Base-by-base conservation (phyloP, 1,140 invertebrate genomes). In the Drosophila auraria region DNA sequence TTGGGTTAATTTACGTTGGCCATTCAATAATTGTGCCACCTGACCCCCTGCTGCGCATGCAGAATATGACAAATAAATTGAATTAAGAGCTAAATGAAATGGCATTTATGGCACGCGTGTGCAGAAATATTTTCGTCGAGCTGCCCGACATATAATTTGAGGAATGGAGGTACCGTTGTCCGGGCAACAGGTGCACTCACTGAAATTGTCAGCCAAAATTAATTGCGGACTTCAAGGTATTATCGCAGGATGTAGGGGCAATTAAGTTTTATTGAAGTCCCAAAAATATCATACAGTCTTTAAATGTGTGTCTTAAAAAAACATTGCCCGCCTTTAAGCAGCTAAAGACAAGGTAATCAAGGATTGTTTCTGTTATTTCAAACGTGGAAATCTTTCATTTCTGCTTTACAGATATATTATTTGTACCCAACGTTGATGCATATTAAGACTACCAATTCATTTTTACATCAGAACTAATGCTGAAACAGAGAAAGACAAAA, bases 11-110 rank as follows among this genome's bases (percentile, higher is more conserved):
- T 87, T 87, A 83, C 83, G 76, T 70, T 36, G 49, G 44, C 27
- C 49, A 30, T 68, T 82, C 62, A 60, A 79, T 79, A 61, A 58
- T 44, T 69, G 74, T 42, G 44, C n/a, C 38, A 15, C 42, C 20
- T 9, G 23, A 15, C 7, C 40, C 40, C 17, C 11, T 12, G 25
- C 7, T 27, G n/a, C 14, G 38, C 33, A 25, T 36, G 27, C 53
- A 33, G 40, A 51, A 63, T 57, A 72, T 65, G 73, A 45, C 38
- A 73, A 78, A 63, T 38, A 70, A 87, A 84, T 84, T 78, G 53
- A 87, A 84, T 84, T 87, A 86, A 87, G 60, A 74, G 64, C 78
- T 75, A 82, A 84, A 84, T 84, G 78, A 78, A 84, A 78, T 53
- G 82, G 61, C 82, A 84, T 87, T 84, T 84, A 84, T 82, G 83